Percentiles rank a stretch among this genome's conserved stretches.
phyloP scores from a whole-genome alignment of 2,888 invertebrate genomes.

The Sepiola atlantica region DNA sequence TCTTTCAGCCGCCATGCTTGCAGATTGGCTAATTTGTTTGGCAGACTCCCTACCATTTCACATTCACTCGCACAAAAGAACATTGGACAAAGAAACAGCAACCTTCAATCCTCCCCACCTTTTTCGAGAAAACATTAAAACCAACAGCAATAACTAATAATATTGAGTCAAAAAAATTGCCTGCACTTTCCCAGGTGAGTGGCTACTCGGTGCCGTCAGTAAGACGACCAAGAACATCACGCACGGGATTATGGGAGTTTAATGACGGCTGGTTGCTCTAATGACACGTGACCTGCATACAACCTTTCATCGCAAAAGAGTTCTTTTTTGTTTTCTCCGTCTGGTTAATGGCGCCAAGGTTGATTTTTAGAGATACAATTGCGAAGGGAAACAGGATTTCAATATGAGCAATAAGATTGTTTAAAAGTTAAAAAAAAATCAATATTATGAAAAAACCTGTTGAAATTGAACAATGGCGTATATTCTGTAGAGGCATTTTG shows the following conservation, averaged over 20 bases:
- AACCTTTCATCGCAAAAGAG: not conserved
- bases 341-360: not conserved
- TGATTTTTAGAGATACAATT: not conserved
- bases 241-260: not conserved
- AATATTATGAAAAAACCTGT: too few species aligned
- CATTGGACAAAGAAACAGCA: too few species aligned
- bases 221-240: not conserved
- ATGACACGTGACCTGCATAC: not conserved
- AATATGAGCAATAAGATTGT: too few species aligned
- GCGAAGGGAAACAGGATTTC: too few species aligned
- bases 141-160: not conserved
- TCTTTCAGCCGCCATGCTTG: not conserved
- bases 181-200: not conserved
- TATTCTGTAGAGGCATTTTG: too few species aligned
- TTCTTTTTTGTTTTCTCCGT: not conserved
- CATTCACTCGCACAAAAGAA: not conserved
- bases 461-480: too few species aligned
- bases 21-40: not conserved
- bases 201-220: not conserved
- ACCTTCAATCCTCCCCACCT: not conserved
- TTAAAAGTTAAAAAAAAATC: too few species aligned
- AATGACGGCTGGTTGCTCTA: constrained; percentile 14
- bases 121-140: too few species aligned
- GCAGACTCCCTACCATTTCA: not conserved
- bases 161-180: not conserved